Evolutionary conservation across 1,140 invertebrate species (phyloP), one percentile per base, ranked within the genome.

Genomic region (Uloborus diversus): DNA sequence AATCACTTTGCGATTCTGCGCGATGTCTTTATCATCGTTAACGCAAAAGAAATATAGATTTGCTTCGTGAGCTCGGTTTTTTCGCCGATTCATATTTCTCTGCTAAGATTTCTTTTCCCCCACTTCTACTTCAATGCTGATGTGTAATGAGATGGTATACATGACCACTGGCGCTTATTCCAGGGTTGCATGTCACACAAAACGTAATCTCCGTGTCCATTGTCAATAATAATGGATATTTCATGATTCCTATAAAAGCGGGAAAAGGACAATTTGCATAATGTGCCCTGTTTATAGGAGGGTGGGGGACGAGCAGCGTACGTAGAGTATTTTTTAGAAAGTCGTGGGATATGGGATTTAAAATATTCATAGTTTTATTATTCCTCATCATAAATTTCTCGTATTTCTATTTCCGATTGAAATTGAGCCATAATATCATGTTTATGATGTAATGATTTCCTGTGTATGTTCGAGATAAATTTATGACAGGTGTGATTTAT

Each of bases 11-110:
- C 57, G 71, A 51, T 75, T 51, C 35, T 71, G 69, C 69, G 30
- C 59, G 73, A 78, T 66, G 73, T 78, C 73, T 78, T 78, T 78
- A 78, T 78, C 73, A 78, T 78, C 61, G 73, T 78, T 78, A 65
- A 53, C 23, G 73, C 33, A 78, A 78, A 78, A 78, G 73, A 78
- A 78, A 78, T 78, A 73, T 73, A 73, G 71, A 75, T 75, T 75
- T 9, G 69, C 5, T 49, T 23, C 17, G 14, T 11, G 9, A 25
- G 23, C 32, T 42, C 28, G 13, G 47, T 27, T 37, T 69, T 56
- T 30, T 32, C 28, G 23, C 33, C 25, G 1, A 7, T 66, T 66
- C 17, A 13, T 66, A 9, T 17, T 56, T 59, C 11, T 13, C 7
- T 13, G 14, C 7, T n/a, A 1, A n/a, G 13, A 20, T 53, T n/a